Evolutionary conservation across 2,888 invertebrate species (phyloP).

Genomic region (Nephrotoma flavescens): DNA sequence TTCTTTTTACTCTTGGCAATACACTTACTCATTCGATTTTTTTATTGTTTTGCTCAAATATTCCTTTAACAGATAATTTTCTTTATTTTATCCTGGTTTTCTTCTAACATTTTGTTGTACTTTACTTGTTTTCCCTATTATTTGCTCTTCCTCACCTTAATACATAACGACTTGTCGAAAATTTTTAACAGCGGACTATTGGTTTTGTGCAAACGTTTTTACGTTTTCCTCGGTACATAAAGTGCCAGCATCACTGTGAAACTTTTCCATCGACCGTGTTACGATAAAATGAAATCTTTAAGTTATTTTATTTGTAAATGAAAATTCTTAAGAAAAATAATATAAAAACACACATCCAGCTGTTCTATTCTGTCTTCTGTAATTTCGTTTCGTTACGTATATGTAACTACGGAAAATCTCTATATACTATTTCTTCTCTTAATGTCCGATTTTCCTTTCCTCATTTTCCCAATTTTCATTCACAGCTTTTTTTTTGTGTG

Average conservation of each 20-base stretch:
- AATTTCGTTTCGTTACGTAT: neutral
- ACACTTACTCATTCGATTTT: neutral
- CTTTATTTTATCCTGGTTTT: neutral
- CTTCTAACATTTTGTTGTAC: neutral
- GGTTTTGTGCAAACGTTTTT: neutral
- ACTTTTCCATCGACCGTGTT: neutral
- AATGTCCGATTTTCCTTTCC: neutral
- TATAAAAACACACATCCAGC: constrained; percentile 1
- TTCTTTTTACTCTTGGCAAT: neutral
- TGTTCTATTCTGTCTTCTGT: neutral
- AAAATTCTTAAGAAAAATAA: neutral
- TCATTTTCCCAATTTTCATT: neutral
- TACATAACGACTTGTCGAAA: constrained; percentile 1
- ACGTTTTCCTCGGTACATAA: neutral
- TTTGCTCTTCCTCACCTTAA: constrained; percentile 3
- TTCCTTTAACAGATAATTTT: neutral
- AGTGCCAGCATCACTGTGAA: neutral
- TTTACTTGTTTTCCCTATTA: neutral
- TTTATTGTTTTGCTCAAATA: neutral
- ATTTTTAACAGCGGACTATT: neutral
- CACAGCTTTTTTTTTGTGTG: neutral
- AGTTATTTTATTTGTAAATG: constrained; percentile 4
- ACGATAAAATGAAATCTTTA: neutral
- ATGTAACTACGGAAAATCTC: neutral
- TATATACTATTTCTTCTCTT: neutral